Conservation (phyloP, 2,797 vertebrate genomes). For the Karalla daura region DNA sequence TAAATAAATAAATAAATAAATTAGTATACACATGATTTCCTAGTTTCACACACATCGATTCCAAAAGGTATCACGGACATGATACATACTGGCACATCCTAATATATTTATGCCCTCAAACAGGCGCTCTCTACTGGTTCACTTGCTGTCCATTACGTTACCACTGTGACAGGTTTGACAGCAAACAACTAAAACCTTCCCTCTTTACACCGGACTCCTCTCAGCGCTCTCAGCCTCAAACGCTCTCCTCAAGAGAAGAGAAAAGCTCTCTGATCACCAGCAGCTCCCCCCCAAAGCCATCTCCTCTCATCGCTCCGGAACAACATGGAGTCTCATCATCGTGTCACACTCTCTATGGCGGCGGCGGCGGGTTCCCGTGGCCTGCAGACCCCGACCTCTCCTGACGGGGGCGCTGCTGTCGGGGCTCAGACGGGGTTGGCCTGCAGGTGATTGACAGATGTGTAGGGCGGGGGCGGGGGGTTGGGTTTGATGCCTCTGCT, state of each 20-base stretch:
- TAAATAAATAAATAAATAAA: constrained; percentile 73
- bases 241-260: constrained; percentile 16
- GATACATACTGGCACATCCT: constrained; percentile 78
- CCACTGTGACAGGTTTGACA: constrained; percentile 77
- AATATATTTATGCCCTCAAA: constrained; percentile 70
- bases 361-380: constrained; percentile 11
- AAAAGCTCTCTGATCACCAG: constrained; percentile 40
- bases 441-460: constrained; percentile 65
- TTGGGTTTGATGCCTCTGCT: constrained; percentile 91
- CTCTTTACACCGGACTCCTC: constrained; percentile 15
- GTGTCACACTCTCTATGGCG: constrained; percentile 26
- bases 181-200: constrained; percentile 69
- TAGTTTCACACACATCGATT: constrained; percentile 74
- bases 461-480: constrained; percentile 71
- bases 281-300: constrained; percentile 37
- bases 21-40: constrained; percentile 60
- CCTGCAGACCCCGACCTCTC: too few species aligned
- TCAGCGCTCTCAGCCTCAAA: constrained; percentile 34
- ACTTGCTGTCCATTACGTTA: constrained; percentile 76
- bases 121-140: constrained; percentile 63
- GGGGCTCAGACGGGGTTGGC: constrained; percentile 85
- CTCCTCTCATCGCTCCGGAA: constrained; percentile 41
- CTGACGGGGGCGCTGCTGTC: too few species aligned
- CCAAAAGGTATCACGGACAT: constrained; percentile 78
- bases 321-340: constrained; percentile 55